Evolutionary conservation across 2,888 invertebrate genomes (phyloP), one percentile per base, ranked within the genome.

Genomic region (Caenorhabditis angaria): DNA sequence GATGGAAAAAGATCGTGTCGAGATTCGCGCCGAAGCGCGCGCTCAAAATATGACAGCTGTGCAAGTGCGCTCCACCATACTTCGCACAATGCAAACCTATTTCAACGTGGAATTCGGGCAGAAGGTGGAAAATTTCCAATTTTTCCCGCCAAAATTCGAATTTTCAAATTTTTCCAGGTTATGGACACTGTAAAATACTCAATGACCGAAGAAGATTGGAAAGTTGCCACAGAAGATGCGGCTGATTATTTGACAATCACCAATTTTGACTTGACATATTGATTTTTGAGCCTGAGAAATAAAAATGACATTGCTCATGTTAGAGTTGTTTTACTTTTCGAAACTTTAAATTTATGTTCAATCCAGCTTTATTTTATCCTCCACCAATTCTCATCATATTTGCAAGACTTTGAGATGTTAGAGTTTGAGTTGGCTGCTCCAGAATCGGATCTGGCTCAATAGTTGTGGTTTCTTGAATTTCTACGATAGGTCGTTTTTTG

Each of bases 61-160:
- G 3, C 41, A 41, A 41, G 50, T 32, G 32, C 66, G 4, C 27
- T 70, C 65, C 63, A 60, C 24, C 63, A 63, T 55, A n/a, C 28
- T 24, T 29, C 61, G 65, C 29, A 60, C 32, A 14, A 66, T 74
- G 62, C 59, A 62, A 25, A 51, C 54, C 27, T 74, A 74, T 50
- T 74, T 70, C 60, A 70, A 70, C 41, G 61, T 70, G 22, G 70
- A 66, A 32, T 74, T 70, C 27, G 74, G 70, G 47, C 74, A 74
- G 48, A 66, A 66, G 61, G 65, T 63, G 22, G 20, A 28, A 8
- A n/a, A n/a, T n/a, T n/a, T n/a, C n/a, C n/a, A n/a, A n/a, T n/a
- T n/a, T n/a, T n/a, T n/a, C n/a, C n/a, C 14, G n/a, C n/a, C n/a
- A n/a, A n/a, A 24, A 55, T 25, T 12, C 5, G 5, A 47, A 12